A percentile compares a stretch with the other conserved stretches of the same genome.
phyloP scores from a whole-genome alignment of 2,888 invertebrate species.

The Agelastica alni region DNA sequence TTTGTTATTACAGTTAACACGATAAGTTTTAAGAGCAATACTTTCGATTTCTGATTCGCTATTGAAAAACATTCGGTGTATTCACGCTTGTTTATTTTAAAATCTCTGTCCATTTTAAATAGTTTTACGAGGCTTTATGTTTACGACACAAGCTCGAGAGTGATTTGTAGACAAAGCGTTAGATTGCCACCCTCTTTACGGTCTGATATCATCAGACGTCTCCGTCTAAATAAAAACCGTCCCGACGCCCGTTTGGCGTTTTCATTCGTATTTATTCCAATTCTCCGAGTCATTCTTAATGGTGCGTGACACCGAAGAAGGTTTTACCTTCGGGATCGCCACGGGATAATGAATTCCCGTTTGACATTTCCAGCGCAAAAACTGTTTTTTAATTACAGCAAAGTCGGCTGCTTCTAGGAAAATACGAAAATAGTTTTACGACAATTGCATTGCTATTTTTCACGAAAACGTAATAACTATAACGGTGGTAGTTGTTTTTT shows the following conservation, averaged over 20 bases:
- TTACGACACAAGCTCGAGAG: neutral
- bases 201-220: slow-evolving; percentile 26
- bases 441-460: too few relatives aligned
- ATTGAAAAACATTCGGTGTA: too few relatives aligned
- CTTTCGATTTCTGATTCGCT: too few relatives aligned
- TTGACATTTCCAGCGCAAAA: slow-evolving; percentile 17
- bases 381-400: slow-evolving; percentile 16
- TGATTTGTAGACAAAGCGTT: neutral
- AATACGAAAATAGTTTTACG: neutral
- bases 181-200: slow-evolving; percentile 25
- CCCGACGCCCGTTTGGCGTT: slow-evolving; percentile 2
- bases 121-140: too few relatives aligned
- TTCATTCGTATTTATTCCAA: slow-evolving; percentile 27
- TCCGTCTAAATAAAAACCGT: neutral
- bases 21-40: too few relatives aligned
- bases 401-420: neutral
- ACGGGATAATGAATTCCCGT: slow-evolving; percentile 11
- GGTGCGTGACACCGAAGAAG: slow-evolving; percentile 19
- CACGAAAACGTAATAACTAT: too few relatives aligned
- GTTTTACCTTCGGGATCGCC: slow-evolving; percentile 17
- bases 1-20: too few relatives aligned
- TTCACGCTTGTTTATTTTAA: too few relatives aligned
- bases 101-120: too few relatives aligned
- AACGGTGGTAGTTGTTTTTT: too few relatives aligned
- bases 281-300: slow-evolving; percentile 27